A percentile compares a stretch with the other conserved stretches of the same genome.
Conservation (phyloP, 2,797 vertebrate genomes). For the Clarias pachynema region DNA sequence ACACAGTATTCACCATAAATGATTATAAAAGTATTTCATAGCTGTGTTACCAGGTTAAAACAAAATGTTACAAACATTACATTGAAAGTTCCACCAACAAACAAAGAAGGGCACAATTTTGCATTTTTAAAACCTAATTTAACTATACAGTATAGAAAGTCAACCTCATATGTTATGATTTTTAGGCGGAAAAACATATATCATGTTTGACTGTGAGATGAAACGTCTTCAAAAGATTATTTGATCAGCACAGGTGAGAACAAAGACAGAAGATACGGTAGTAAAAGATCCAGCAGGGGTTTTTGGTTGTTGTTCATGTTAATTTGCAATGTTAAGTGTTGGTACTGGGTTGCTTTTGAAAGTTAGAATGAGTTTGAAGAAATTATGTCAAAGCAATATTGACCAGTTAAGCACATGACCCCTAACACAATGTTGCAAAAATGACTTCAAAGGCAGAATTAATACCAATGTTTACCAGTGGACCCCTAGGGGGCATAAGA, state of each 20-base stretch:
- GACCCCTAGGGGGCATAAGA: too few relatives aligned
- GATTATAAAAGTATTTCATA: not conserved
- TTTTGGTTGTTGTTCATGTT: too few relatives aligned
- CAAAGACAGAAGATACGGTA: not conserved
- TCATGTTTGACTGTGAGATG: not conserved
- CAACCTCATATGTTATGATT: not conserved
- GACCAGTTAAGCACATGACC: too few relatives aligned
- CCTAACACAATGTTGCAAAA: too few relatives aligned
- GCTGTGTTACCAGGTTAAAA: not conserved
- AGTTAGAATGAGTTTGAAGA: too few relatives aligned
- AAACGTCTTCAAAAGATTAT: not conserved
- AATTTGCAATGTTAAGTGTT: too few relatives aligned
- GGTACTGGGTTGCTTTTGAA: too few relatives aligned
- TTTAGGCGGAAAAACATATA: not conserved
- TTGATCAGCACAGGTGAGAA: not conserved
- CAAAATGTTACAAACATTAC: not conserved
- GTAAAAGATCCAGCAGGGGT: not conserved
- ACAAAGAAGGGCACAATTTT: too few relatives aligned
- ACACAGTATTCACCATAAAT: not conserved
- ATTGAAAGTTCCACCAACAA: not conserved
- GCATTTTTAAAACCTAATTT: too few relatives aligned
- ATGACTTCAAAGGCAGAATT: too few relatives aligned
- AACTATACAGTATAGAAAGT: not conserved
- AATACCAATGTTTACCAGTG: too few relatives aligned
- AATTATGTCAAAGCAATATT: too few relatives aligned